A percentile compares a stretch with the other conserved stretches of the same genome.
Evolutionary conservation across 2,888 invertebrate species (phyloP).

Genomic region (Sinelater perroti): DNA sequence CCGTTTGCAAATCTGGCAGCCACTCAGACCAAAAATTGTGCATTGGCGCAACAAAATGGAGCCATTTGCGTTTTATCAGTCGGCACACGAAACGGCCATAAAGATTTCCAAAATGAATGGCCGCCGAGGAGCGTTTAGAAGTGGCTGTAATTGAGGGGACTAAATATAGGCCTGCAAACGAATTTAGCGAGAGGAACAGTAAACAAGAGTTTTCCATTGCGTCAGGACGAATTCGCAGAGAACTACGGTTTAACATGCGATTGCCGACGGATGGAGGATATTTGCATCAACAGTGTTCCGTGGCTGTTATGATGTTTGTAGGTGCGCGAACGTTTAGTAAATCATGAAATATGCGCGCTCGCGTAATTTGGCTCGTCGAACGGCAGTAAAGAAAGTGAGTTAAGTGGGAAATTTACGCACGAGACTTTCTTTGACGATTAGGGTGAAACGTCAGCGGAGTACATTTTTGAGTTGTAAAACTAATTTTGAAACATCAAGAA

Average conservation of each 20-base stretch:
- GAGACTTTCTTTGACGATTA: constrained; percentile 4
- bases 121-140: constrained; percentile 6
- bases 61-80: no score
- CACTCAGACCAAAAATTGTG: no score
- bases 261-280: not conserved
- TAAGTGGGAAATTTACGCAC: constrained; percentile 5
- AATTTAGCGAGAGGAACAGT: not conserved
- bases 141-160: not conserved
- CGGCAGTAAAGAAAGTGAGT: constrained; percentile 14
- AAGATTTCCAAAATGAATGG: constrained; percentile 3
- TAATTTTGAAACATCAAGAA: no score
- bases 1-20: no score
- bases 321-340: not conserved
- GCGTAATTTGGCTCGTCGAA: constrained; percentile 13
- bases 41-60: no score
- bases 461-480: no score
- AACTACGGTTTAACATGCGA: not conserved
- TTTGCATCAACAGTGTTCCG: not conserved
- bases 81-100: no score
- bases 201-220: constrained; percentile 18
- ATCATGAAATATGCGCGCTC: constrained; percentile 4
- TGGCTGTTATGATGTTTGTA: constrained; percentile 5
- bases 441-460: not conserved
- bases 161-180: constrained; percentile 2
- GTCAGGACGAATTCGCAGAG: constrained; percentile 5